Conservation (phyloP, 2,113 vertebrate genomes). For the Nyctereutes procyonoides region DNA sequence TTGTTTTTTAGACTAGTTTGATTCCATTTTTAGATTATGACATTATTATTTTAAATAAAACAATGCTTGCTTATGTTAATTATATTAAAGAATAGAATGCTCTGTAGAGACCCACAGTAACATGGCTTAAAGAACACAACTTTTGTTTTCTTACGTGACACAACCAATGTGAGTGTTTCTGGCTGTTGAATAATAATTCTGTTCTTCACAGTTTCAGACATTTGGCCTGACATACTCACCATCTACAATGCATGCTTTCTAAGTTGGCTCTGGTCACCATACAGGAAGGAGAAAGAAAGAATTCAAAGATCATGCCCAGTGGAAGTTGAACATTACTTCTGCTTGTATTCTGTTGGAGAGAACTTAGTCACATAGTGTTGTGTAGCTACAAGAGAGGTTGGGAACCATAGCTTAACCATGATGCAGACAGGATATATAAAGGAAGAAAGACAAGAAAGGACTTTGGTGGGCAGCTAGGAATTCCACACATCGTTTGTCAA, state of each 20-base stretch:
- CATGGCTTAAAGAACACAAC: not conserved
- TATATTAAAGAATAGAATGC: not conserved
- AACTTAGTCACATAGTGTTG: not conserved
- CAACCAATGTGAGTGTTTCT: not conserved
- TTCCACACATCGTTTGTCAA: not conserved
- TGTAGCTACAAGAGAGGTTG: not conserved
- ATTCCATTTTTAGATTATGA: slow-evolving; percentile 11
- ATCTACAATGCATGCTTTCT: not conserved
- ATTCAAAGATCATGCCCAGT: not conserved
- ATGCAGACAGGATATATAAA: not conserved
- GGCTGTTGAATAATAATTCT: not conserved
- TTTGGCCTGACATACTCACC: not conserved
- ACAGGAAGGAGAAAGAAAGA: not conserved
- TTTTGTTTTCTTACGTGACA: not conserved
- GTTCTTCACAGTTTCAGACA: not conserved
- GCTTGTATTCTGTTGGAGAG: not conserved
- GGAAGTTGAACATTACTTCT: not conserved
- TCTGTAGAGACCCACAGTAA: not conserved
- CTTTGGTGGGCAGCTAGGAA: not conserved
- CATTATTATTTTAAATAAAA: slow-evolving; percentile 40
- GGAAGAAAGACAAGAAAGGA: no score
- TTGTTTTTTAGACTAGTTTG: not conserved
- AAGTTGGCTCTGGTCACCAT: not conserved
- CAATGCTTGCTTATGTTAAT: not conserved
- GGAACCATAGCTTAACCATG: not conserved